A percentile compares a stretch with the other conserved stretches of the same genome.
phyloP scores from a whole-genome alignment of 2,113 vertebrate species.

The Cercocebus atys region DNA sequence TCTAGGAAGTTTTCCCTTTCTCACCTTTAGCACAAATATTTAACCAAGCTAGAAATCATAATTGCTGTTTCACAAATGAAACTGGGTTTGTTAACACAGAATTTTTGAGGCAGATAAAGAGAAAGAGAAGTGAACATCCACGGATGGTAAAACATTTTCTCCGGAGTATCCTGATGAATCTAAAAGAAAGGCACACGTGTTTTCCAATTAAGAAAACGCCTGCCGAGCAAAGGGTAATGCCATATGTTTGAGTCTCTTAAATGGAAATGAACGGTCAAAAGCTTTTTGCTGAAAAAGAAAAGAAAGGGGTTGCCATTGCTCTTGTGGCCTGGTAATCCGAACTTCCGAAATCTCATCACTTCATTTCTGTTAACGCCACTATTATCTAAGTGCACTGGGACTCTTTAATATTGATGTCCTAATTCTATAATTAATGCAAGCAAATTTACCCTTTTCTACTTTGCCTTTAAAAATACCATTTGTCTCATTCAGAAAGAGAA shows the following conservation, averaged over 20 bases:
- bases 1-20: not conserved
- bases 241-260: constrained; percentile 21
- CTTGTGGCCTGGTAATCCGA: not conserved
- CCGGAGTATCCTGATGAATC: not conserved
- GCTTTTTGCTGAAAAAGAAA: not conserved
- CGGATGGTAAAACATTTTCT: constrained; percentile 12
- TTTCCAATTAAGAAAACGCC: constrained; percentile 67
- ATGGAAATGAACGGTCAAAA: constrained; percentile 40
- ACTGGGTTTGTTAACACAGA: not conserved
- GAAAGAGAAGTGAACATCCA: not conserved
- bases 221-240: not conserved
- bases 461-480: not conserved
- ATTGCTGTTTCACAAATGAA: not conserved
- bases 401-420: not conserved
- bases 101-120: not conserved
- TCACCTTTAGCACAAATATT: not conserved
- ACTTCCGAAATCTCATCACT: not conserved
- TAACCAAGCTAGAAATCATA: not conserved
- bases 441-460: not conserved
- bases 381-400: not conserved
- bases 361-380: not conserved
- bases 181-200: constrained; percentile 15
- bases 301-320: not conserved
- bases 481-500: constrained; percentile 17
- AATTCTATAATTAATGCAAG: not conserved